Evolutionary conservation across 2,113 vertebrate genomes (phyloP), one percentile per base, ranked within the genome.

Genomic region (Gambusia holbrooki): DNA sequence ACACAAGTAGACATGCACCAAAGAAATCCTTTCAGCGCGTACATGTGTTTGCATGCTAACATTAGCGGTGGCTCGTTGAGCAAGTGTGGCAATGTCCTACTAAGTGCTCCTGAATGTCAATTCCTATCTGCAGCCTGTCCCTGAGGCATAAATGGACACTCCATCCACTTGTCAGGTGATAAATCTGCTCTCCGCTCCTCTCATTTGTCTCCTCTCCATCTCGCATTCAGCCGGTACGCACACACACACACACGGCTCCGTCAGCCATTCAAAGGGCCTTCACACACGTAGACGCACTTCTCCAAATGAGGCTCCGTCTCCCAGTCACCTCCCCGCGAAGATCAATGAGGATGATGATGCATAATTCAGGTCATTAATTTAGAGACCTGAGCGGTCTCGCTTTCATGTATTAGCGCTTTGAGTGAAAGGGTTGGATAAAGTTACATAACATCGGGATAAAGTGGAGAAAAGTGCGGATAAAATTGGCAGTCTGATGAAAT

Each of bases 91-190:
- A 69, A 22, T 82, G 89, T 86, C 84, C 85, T 89, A 89, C 68
- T 87, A 90, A 92, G 90, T 87, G 88, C 82, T 88, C 62, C 86
- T 92, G 88, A 92, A 92, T 92, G 91, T 92, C 90, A 89, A 85
- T 75, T 88, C 85, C 89, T 90, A 88, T 90, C 90, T 90, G 83
- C 84, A 79, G 89, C 76, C 87, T 74, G 90, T 90, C 91, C 88
- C 89, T 62, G 67, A 90, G 86, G 88, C 89, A 88, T 84, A 88
- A 90, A 90, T 87, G 91, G 91, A 89, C 90, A 89, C 91, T 92
- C 89, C 89, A 88, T 91, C 89, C 89, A 91, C 91, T 90, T 92
- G 91, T 89, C 91, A 92, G 90, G 89, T 87, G 90, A 91, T 92
- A 91, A 89, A 91, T 92, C 78, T 87, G 78, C 42, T 29, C 87